These are phyloP conservation scores for Coptodon bakossiorum DNA, from an alignment of 2,113 vertebrate genomes.

Conservation along the genomic window DNA sequence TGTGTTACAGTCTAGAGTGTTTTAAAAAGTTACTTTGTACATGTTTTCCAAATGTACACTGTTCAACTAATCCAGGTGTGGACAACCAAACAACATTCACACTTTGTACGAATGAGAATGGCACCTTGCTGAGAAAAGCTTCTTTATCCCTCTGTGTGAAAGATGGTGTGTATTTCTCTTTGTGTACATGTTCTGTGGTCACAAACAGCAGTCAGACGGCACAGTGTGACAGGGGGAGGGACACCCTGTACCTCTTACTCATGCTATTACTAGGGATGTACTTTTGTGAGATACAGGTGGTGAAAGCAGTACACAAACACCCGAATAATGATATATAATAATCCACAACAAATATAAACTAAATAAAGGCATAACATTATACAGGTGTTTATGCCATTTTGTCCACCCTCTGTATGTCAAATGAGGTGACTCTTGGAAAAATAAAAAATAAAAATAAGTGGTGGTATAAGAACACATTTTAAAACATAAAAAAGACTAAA, in stretches of 20 bases:
- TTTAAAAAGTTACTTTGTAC: not conserved
- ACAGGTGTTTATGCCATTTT: not conserved
- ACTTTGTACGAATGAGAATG: not conserved
- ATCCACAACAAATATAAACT: not conserved
- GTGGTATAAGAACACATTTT: not conserved
- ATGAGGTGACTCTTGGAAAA: not conserved
- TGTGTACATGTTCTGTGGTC: not conserved
- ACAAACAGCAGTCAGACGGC: not conserved
- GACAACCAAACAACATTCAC: not conserved
- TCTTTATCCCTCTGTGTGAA: conserved; percentile 9
- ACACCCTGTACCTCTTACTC: not conserved
- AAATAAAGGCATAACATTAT: not conserved
- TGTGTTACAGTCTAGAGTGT: not conserved
- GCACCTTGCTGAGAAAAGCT: not conserved
- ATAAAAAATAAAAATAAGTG: not conserved
- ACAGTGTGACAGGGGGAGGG: not conserved
- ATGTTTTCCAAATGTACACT: not conserved
- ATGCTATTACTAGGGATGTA: not conserved
- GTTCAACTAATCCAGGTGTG: not conserved
- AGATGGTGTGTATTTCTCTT: not conserved
- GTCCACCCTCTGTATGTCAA: not conserved
- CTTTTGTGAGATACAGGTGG: not conserved
- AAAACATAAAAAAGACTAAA: conserved; percentile 1
- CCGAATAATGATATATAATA: not conserved
- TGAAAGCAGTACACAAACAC: conserved; percentile 4